These are phyloP conservation scores for Trimorus sp. DNA, from an alignment of 2,888 invertebrate species.

Conservation along the genomic window DNA sequence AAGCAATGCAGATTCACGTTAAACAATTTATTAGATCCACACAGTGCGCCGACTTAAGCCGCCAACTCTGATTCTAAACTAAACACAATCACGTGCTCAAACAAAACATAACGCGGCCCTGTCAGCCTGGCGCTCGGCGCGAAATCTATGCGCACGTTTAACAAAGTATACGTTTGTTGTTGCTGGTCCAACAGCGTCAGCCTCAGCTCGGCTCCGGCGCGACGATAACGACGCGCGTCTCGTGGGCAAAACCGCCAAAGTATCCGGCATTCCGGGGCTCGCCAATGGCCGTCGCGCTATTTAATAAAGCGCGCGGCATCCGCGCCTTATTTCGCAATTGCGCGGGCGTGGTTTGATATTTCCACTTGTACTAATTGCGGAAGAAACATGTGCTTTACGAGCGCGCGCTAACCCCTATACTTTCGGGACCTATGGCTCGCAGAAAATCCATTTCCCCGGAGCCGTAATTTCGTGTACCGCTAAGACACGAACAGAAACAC, in stretches of 20 bases:
- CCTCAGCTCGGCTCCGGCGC: neutral
- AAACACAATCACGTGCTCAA: slow-evolving; percentile 32
- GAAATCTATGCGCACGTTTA: slow-evolving; percentile 7
- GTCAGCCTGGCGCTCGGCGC: slow-evolving; percentile 6
- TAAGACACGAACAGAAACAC: slow-evolving; percentile 42
- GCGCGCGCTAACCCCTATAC: slow-evolving; percentile 29
- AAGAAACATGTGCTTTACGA: slow-evolving; percentile 38
- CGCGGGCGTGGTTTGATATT: slow-evolving; percentile 35
- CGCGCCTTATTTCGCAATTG: slow-evolving; percentile 37
- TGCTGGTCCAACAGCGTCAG: slow-evolving; percentile 8
- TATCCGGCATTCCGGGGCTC: slow-evolving; percentile 32
- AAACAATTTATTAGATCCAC: slow-evolving; percentile 40
- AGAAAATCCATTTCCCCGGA: slow-evolving; percentile 51
- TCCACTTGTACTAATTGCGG: slow-evolving; percentile 35
- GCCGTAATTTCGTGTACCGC: slow-evolving; percentile 54
- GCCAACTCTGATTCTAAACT: slow-evolving; percentile 18
- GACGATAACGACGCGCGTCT: slow-evolving; percentile 20
- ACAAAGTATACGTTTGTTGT: slow-evolving; percentile 24
- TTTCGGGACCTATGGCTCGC: slow-evolving; percentile 39
- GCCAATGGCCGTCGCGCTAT: slow-evolving; percentile 20
- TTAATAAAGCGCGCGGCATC: slow-evolving; percentile 33
- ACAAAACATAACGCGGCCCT: slow-evolving; percentile 30
- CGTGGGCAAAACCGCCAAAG: neutral
- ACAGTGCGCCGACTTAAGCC: slow-evolving; percentile 11
- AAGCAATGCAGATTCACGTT: slow-evolving; percentile 22